phyloP scores from a whole-genome alignment of 2,888 invertebrate species.

The Ametastegia equiseti region DNA sequence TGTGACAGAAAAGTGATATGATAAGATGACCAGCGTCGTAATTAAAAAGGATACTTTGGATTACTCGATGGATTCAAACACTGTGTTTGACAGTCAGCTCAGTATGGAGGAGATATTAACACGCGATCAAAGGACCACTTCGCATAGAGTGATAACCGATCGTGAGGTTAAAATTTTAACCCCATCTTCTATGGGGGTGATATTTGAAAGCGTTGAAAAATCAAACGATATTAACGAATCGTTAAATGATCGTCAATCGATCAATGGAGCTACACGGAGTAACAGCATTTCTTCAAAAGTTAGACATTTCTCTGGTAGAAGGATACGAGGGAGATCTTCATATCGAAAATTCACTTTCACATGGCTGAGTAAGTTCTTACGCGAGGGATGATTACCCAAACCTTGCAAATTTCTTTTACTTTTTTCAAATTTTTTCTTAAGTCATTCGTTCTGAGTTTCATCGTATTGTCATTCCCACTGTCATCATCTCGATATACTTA shows the following conservation, averaged over 20 bases:
- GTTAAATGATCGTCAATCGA: too few relatives aligned
- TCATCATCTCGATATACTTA: neutral
- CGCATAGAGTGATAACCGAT: constrained; percentile 63
- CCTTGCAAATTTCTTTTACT: neutral
- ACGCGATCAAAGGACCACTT: constrained; percentile 72
- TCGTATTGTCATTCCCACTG: neutral
- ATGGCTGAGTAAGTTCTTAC: constrained; percentile 72
- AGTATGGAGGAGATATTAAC: constrained; percentile 68
- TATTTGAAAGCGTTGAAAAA: neutral
- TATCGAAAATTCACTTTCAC: constrained; percentile 59
- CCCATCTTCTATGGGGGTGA: neutral
- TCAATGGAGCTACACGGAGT: neutral
- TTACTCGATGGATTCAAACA: neutral
- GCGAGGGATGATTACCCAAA: neutral
- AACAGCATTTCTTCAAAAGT: constrained; percentile 6
- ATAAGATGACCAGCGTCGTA: neutral
- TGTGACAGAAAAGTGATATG: constrained; percentile 8
- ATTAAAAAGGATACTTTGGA: constrained; percentile 30
- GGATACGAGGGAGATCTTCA: constrained; percentile 55
- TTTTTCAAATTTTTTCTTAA: neutral
- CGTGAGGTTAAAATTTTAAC: constrained; percentile 29
- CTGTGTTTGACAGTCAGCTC: neutral
- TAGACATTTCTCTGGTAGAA: constrained; percentile 50
- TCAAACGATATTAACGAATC: neutral
- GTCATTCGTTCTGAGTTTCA: neutral